Evolutionary conservation across 2,888 invertebrate species (phyloP), one percentile per base, ranked within the genome.

Genomic region (Horisme vitalbata): DNA sequence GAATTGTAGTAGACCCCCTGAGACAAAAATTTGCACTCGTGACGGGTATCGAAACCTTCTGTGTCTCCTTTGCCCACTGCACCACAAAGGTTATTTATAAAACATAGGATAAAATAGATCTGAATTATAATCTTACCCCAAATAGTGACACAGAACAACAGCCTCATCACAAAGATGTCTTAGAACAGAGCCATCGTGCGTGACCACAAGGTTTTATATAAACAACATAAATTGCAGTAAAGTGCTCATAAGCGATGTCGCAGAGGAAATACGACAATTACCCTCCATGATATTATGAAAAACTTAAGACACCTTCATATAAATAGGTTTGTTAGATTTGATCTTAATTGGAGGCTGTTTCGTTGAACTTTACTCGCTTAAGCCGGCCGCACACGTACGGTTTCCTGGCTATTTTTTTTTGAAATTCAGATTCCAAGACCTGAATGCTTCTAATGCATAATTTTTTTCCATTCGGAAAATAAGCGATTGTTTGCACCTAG

Each of bases 231-330:
- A 55, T 87, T 88, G 84, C 67, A 75, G 63, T 55, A 75, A 82
- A 85, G 76, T 85, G 65, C 77, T 65, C 59, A 75, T 5, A 82
- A 86, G 77, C 63, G 81, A 67, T 81, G 83, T 82, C 80, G 72
- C 79, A 68, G 57, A 85, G 85, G 86, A 86, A 79, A 66, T 71
- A 30, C 57, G 48, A 65, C 74, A 80, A 86, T 85, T 86, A 84
- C 71, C 65, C 47, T 52, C 47, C 34, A 60, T 59, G 63, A 62
- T 61, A 59, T 47, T 61, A 65, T 45, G 65, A 69, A 66, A 74
- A 65, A 65, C 59, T 43, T 50, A 53, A 59, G 53, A 55, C 55
- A 51, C 50, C 49, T 50, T 46, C 27, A 14, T 28, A 33, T 45
- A 47, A 47, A 47, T 51, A 41, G 52, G 35, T 44, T 31, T 33